These are phyloP conservation scores for Pristionchus entomophagus DNA, from an alignment of 2,888 invertebrate genomes.

Conservation along the genomic window DNA sequence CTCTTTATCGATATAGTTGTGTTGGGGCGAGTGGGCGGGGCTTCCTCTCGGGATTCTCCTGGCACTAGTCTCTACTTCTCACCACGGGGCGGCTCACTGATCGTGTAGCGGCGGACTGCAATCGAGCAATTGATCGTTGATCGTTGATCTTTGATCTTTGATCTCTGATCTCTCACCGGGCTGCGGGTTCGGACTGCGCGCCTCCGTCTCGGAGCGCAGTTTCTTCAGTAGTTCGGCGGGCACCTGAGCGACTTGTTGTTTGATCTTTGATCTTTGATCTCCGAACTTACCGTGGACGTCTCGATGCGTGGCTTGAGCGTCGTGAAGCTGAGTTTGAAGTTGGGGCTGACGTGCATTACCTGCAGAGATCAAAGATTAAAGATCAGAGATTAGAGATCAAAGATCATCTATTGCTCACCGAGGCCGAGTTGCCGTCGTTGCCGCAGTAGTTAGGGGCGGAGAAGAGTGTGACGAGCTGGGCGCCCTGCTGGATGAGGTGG, in stretches of 20 bases:
- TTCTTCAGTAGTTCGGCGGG: constrained; percentile 12
- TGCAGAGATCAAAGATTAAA: background rate
- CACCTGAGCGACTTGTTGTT: background rate
- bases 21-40: too few species aligned
- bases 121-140: background rate
- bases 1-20: too few species aligned
- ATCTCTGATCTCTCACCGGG: constrained; percentile 15
- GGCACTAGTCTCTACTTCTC: too few species aligned
- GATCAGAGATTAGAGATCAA: background rate
- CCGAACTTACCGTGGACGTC: background rate
- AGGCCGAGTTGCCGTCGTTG: constrained; percentile 66
- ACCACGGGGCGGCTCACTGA: background rate
- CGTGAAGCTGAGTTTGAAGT: constrained; percentile 34
- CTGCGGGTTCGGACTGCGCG: constrained; percentile 33
- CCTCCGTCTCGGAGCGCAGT: constrained; percentile 9
- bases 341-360: background rate
- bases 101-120: constrained; percentile 6
- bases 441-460: constrained; percentile 73
- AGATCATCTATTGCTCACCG: constrained; percentile 53
- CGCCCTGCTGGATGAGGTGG: constrained; percentile 59
- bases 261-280: constrained; percentile 17
- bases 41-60: too few species aligned
- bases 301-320: constrained; percentile 42
- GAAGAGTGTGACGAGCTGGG: constrained; percentile 67
- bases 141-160: background rate